Percentiles rank a stretch among this genome's conserved stretches.
Conservation (phyloP, 1,140 invertebrate genomes). For the Halesus radiatus region DNA sequence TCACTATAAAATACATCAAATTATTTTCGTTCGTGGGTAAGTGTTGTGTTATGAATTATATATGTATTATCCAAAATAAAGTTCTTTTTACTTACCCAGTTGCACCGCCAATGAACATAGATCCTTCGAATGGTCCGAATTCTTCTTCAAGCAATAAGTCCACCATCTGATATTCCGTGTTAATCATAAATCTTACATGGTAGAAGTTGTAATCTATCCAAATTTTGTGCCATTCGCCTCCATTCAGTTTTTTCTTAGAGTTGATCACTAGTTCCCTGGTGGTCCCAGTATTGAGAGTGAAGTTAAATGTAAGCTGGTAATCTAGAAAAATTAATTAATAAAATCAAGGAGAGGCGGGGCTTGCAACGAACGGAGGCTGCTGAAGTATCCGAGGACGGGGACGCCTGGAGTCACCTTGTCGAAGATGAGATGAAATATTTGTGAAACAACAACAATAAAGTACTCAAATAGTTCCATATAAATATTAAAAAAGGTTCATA, state of each 20-base stretch:
- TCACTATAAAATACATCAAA: conserved; percentile 72
- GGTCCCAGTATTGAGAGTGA: conserved; percentile 87
- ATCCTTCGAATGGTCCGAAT: conserved; percentile 92
- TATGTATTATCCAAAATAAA: too few species aligned
- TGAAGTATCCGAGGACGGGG: too few species aligned
- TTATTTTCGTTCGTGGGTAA: not conserved
- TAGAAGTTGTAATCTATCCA: conserved; percentile 95
- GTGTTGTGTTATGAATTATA: too few species aligned
- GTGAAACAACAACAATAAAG: too few species aligned
- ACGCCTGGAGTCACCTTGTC: too few species aligned
- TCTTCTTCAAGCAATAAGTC: conserved; percentile 87
- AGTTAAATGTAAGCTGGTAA: conserved; percentile 90
- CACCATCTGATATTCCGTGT: conserved; percentile 89
- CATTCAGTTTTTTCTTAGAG: conserved; percentile 85
- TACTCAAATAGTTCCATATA: too few species aligned
- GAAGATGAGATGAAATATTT: too few species aligned
- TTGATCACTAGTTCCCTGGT: conserved; percentile 84
- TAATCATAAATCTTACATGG: conserved; percentile 94
- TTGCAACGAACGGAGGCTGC: too few species aligned
- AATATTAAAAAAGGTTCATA: conserved; percentile 60
- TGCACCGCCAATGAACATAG: conserved; percentile 93
- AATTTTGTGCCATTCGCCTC: conserved; percentile 95
- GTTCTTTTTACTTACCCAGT: conserved; percentile 77
- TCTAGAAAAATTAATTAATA: conserved; percentile 67
- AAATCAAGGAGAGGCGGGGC: not conserved